Evolutionary conservation across 2,113 vertebrate genomes (phyloP).

Genomic region (Calidris pygmaea): DNA sequence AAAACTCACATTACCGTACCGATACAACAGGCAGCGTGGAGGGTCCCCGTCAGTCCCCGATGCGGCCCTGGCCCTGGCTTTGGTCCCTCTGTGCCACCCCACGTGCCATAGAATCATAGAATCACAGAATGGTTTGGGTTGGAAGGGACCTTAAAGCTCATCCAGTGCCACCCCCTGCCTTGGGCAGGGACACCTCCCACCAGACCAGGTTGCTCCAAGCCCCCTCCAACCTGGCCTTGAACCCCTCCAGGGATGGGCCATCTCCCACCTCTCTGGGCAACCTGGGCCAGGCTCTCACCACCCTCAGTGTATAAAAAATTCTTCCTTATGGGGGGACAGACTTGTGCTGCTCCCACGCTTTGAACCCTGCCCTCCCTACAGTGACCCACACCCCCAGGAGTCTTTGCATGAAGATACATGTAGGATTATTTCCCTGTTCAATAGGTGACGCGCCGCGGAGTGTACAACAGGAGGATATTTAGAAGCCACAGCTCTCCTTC

Average conservation of each 20-base stretch:
- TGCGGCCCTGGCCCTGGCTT: neutral
- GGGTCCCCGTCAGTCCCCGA: fast-evolving
- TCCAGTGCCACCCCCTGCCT: neutral
- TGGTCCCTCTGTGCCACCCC: neutral
- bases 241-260: neutral
- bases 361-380: neutral
- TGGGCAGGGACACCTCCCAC: neutral
- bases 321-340: neutral
- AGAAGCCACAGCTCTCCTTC: neutral
- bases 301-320: neutral
- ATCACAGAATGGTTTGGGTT: neutral
- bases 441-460: neutral
- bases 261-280: neutral
- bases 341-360: neutral
- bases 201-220: neutral
- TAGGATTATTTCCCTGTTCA: neutral
- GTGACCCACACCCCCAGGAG: fast-evolving
- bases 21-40: fast-evolving
- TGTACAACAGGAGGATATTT: neutral
- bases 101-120: fast-evolving
- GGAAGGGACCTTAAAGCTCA: neutral
- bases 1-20: neutral
- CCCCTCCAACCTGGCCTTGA: neutral
- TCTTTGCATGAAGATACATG: neutral
- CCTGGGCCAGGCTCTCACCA: neutral